A percentile compares a stretch with the other conserved stretches of the same genome.
phyloP scores from a whole-genome alignment of 2,113 vertebrate genomes.

The Oreamnos americanus region DNA sequence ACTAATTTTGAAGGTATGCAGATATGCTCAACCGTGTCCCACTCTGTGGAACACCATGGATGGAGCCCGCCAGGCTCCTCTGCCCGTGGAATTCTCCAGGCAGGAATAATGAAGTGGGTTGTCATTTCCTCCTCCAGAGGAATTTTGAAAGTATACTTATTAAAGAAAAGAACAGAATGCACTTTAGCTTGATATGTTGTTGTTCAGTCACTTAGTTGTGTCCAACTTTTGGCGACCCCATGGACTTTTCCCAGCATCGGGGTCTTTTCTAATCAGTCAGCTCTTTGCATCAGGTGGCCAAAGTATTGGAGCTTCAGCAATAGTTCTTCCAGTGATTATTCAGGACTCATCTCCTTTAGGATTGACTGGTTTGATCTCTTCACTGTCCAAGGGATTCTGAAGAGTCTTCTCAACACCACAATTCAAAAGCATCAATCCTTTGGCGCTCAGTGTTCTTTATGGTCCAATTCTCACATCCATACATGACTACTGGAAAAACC shows the following conservation, averaged over 20 bases:
- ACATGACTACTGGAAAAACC: not conserved
- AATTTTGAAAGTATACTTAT: not conserved
- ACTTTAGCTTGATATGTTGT: not conserved
- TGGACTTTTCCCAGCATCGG: not conserved
- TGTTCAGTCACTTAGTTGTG: not conserved
- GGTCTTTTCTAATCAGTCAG: not conserved
- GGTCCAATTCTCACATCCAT: not conserved
- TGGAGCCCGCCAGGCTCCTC: not conserved
- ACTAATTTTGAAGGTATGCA: not conserved
- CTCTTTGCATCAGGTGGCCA: not conserved
- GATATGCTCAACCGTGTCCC: not conserved
- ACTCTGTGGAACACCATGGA: not conserved
- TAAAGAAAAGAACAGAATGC: not conserved
- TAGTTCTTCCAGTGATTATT: not conserved
- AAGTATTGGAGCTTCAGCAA: not conserved
- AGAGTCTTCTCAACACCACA: not conserved
- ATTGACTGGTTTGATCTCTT: not conserved
- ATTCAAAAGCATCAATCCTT: not conserved
- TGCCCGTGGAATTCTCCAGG: not conserved
- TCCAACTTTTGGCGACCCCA: not conserved
- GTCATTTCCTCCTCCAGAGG: not conserved
- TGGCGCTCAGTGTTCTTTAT: accelerated
- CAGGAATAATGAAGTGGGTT: not conserved
- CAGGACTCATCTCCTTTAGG: not conserved
- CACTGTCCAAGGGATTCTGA: not conserved